Percentiles rank a stretch among this genome's conserved stretches.
These are phyloP conservation scores for Aspidiotus destructor DNA, from an alignment of 2,888 invertebrate genomes.

Conservation along the genomic window DNA sequence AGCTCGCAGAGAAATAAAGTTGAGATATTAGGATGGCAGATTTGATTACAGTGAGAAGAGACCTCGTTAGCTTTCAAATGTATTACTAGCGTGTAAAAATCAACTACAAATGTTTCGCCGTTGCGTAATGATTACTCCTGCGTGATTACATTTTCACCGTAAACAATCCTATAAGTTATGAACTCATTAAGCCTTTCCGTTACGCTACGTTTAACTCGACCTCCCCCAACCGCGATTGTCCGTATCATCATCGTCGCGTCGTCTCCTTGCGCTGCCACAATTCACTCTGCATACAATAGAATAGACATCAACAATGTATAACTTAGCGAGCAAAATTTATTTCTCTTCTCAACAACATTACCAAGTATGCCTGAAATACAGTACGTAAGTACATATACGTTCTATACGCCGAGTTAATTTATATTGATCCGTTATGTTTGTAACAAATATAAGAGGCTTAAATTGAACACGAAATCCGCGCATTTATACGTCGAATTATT, in stretches of 20 bases:
- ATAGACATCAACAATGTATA: too few relatives aligned
- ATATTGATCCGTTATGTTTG: not conserved
- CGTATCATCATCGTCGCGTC: not conserved
- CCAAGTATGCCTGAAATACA: not conserved
- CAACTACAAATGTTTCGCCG: conserved; percentile 20
- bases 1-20: too few relatives aligned
- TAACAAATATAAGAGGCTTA: too few relatives aligned
- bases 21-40: not conserved
- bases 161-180: conserved; percentile 25
- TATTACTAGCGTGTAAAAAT: conserved; percentile 12
- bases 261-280: too few relatives aligned
- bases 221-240: not conserved
- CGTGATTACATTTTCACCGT: conserved; percentile 29
- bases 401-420: not conserved
- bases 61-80: conserved; percentile 23
- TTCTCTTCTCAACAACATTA: not conserved
- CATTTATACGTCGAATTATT: too few relatives aligned
- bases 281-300: too few relatives aligned
- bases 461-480: too few relatives aligned
- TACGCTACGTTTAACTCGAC: not conserved
- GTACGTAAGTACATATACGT: conserved; percentile 4
- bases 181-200: conserved; percentile 1
- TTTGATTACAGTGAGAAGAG: conserved; percentile 17
- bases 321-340: too few relatives aligned
- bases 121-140: conserved; percentile 27